Conservation (phyloP, 2,797 vertebrate species). For the Phrynocephalus vlangalii region DNA sequence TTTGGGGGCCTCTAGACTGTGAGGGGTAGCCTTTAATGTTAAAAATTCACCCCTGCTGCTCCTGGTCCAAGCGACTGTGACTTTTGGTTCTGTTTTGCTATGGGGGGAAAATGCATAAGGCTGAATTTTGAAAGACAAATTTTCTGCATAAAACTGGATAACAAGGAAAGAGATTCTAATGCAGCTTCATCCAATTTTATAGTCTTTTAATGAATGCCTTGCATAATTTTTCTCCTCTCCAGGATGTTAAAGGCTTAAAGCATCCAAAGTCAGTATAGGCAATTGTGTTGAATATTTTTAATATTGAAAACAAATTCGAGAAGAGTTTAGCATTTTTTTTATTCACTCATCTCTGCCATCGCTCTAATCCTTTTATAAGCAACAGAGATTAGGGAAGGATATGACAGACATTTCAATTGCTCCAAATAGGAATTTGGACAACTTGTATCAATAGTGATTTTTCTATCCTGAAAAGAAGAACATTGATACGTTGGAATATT, state of each 20-base stretch:
- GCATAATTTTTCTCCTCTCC: conserved; percentile 16
- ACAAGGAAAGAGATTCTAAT: conserved; percentile 6
- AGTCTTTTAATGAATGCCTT: conserved; percentile 17
- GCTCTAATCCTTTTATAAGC: conserved; percentile 31
- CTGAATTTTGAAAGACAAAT: conserved; percentile 16
- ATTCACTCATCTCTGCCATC: conserved; percentile 14
- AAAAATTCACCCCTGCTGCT: no score
- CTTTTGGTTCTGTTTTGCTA: not conserved
- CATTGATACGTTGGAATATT: not conserved
- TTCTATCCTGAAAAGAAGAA: conserved; percentile 13
- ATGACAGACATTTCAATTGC: not conserved
- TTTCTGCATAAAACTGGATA: conserved; percentile 39
- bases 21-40: no score
- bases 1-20: no score
- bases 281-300: conserved; percentile 17
- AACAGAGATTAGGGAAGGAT: conserved; percentile 27
- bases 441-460: conserved; percentile 24
- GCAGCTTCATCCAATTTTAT: conserved; percentile 11
- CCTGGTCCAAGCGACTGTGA: no score
- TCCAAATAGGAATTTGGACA: conserved; percentile 15
- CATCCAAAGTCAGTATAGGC: not conserved
- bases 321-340: conserved; percentile 23
- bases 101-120: not conserved
- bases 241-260: conserved; percentile 4
- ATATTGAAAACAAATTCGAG: conserved; percentile 17